phyloP scores from a whole-genome alignment of 2,797 vertebrate genomes.

The Ptychobarbus kaznakovi region DNA sequence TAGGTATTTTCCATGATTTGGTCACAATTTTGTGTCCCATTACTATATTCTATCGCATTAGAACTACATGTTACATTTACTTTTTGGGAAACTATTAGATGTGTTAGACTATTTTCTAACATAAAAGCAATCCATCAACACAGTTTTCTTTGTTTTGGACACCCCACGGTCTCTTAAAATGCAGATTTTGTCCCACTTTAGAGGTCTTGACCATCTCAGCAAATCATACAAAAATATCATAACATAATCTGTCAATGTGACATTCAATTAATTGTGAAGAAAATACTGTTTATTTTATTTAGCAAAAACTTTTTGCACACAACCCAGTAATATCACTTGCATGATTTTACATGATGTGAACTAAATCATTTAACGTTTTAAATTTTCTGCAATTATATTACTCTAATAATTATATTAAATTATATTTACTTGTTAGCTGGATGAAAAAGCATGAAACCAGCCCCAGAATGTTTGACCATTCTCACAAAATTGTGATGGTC shows the following conservation, averaged over 20 bases:
- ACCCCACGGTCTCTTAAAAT: not conserved
- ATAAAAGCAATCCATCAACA: not conserved
- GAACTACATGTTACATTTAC: not conserved
- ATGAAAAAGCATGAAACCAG: no score
- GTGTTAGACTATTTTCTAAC: not conserved
- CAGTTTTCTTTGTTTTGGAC: not conserved
- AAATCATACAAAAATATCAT: not conserved
- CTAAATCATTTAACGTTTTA: no score
- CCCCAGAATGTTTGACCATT: no score
- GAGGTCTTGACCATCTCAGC: not conserved
- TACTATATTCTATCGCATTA: constrained; percentile 59
- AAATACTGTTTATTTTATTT: no score
- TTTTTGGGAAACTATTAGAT: not conserved
- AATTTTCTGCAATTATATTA: no score
- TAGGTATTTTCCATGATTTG: constrained; percentile 72
- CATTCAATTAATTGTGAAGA: not conserved
- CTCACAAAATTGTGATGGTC: no score
- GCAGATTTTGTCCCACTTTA: not conserved
- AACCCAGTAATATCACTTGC: no score
- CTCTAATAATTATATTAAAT: no score
- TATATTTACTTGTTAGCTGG: no score
- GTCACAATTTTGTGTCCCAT: constrained; percentile 70
- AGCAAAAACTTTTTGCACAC: no score
- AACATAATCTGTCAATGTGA: not conserved
- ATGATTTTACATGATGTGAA: no score